Percentiles rank a stretch among this genome's conserved stretches.
phyloP scores from a whole-genome alignment of 2,113 vertebrate genomes.

The Nesoenas mayeri region DNA sequence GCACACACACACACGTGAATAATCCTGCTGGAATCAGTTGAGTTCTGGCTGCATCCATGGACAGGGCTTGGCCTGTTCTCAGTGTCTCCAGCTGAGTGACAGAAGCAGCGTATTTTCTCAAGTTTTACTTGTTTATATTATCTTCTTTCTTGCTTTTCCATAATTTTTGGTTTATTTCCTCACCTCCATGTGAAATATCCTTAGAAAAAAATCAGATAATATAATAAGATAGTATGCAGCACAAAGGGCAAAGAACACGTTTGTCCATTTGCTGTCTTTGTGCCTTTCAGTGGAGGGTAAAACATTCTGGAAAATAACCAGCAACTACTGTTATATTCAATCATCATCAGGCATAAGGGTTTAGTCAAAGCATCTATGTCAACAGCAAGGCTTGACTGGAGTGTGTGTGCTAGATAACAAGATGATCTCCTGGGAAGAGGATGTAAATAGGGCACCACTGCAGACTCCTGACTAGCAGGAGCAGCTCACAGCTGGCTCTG shows the following conservation, averaged over 20 bases:
- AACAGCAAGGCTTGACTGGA: not conserved
- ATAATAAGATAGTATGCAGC: not conserved
- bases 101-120: not conserved
- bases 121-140: not conserved
- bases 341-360: not conserved
- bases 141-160: not conserved
- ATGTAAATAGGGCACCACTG: slow-evolving; percentile 12
- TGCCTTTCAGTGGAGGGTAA: not conserved
- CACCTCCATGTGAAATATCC: not conserved
- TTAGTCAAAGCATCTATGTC: slow-evolving; percentile 10
- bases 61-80: not conserved
- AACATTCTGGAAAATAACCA: not conserved
- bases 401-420: not conserved
- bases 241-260: not conserved
- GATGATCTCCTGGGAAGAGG: not conserved
- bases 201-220: not conserved
- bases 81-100: not conserved
- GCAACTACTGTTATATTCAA: not conserved
- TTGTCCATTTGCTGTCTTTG: not conserved
- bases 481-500: not conserved
- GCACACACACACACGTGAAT: not conserved
- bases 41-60: not conserved
- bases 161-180: not conserved
- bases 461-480: not conserved
- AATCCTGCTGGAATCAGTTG: not conserved